Percentiles rank a stretch among this genome's conserved stretches.
Conservation (phyloP, 2,888 invertebrate genomes). For the Cheilosia pagana region DNA sequence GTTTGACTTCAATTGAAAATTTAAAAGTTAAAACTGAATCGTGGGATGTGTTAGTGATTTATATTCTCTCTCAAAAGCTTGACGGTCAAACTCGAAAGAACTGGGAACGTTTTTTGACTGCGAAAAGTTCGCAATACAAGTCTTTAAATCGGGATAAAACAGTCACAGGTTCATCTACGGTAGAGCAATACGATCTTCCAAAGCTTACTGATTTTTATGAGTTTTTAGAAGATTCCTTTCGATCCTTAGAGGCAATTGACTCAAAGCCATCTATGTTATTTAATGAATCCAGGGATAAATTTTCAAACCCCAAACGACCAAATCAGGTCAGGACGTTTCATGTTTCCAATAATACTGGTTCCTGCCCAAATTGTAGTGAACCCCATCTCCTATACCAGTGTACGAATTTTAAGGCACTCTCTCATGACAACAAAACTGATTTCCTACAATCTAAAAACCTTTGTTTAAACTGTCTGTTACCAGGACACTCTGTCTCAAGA, state of each 20-base stretch:
- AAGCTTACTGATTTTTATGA: neutral
- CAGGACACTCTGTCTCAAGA: neutral
- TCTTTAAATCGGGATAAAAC: neutral
- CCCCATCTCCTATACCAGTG: neutral
- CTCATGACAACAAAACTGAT: neutral
- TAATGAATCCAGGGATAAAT: neutral
- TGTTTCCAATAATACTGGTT: neutral
- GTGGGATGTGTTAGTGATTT: slow-evolving; percentile 6
- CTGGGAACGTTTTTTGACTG: neutral
- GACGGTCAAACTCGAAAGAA: neutral
- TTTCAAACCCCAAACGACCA: neutral
- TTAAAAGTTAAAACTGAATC: neutral
- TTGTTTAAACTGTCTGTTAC: neutral
- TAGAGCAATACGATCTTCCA: neutral
- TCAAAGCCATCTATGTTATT: neutral
- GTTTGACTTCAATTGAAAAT: slow-evolving; percentile 13
- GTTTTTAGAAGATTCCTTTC: slow-evolving; percentile 24
- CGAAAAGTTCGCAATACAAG: neutral
- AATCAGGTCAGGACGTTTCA: neutral
- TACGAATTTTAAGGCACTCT: neutral
- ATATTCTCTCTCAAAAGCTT: slow-evolving; percentile 5
- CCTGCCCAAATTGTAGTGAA: neutral
- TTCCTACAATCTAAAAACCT: neutral
- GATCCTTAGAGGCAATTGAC: neutral
- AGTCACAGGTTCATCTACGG: neutral